These are phyloP conservation scores for Elanus axillaris DNA, from an alignment of 2,113 vertebrate genomes.

Conservation along the genomic window DNA sequence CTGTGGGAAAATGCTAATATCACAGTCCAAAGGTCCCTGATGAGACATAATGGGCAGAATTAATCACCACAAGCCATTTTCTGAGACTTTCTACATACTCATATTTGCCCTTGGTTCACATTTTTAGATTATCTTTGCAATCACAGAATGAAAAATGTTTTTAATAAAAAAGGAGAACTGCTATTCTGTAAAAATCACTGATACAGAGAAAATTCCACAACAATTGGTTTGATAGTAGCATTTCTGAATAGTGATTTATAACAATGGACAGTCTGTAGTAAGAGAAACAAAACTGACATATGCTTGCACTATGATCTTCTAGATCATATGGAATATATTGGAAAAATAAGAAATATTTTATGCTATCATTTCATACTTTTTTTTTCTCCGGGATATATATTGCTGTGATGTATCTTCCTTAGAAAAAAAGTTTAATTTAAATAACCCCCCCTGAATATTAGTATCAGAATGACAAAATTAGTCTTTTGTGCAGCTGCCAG, in stretches of 20 bases:
- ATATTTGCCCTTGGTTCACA: background rate
- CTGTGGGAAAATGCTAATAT: background rate
- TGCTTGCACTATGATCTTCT: background rate
- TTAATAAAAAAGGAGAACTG: background rate
- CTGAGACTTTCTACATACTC: background rate
- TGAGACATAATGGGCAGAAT: background rate
- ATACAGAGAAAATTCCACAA: background rate
- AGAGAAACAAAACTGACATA: background rate
- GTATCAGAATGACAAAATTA: background rate
- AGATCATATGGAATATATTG: background rate
- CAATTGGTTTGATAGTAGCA: background rate
- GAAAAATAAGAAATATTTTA: background rate
- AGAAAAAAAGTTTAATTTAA: background rate
- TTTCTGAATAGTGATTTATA: background rate
- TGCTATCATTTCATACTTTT: background rate
- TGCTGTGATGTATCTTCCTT: background rate
- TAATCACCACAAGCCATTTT: background rate
- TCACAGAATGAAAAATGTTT: conserved; percentile 6
- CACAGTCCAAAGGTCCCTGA: background rate
- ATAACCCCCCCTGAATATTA: background rate
- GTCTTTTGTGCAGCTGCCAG: background rate
- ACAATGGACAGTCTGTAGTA: background rate
- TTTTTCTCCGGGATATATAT: background rate
- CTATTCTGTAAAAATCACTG: background rate
- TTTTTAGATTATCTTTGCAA: background rate